Percentiles rank a stretch among this genome's conserved stretches.
Conservation (phyloP, 1,140 invertebrate genomes). For the Oncopodura yosiiana region DNA sequence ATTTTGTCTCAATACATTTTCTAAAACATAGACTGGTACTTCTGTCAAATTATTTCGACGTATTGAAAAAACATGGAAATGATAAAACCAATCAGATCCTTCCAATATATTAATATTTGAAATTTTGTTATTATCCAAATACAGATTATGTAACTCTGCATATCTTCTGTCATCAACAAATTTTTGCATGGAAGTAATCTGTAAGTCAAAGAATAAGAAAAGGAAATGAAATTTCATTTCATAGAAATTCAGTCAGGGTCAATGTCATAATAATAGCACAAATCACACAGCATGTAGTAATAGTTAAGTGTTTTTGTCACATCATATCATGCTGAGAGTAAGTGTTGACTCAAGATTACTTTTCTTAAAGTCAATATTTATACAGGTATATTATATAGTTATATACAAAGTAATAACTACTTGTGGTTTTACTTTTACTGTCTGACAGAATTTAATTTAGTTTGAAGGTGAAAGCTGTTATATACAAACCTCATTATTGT, state of each 20-base stretch:
- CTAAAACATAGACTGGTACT: constrained; percentile 60
- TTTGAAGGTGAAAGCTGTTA: too few relatives aligned
- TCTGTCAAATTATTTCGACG: constrained; percentile 59
- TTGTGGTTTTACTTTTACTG: too few relatives aligned
- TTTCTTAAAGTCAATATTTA: too few relatives aligned
- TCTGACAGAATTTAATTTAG: too few relatives aligned
- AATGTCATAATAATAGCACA: too few relatives aligned
- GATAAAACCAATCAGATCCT: constrained; percentile 61
- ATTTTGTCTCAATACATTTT: constrained; percentile 63
- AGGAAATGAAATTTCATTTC: neutral
- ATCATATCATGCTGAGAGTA: too few relatives aligned
- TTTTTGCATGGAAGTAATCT: constrained; percentile 26
- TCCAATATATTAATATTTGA: constrained; percentile 59
- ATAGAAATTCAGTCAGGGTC: neutral
- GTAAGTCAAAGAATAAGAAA: constrained; percentile 6
- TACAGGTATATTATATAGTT: too few relatives aligned
- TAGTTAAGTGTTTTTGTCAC: too few relatives aligned
- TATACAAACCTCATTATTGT: constrained; percentile 47
- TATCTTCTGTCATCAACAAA: constrained; percentile 28
- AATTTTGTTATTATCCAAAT: constrained; percentile 63
- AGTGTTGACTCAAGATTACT: too few relatives aligned
- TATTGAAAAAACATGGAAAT: constrained; percentile 62
- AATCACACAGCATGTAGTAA: too few relatives aligned
- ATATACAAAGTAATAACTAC: too few relatives aligned
- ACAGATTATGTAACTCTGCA: constrained; percentile 50